phyloP scores from a whole-genome alignment of 2,888 invertebrate genomes.

The Ametastegia equiseti region DNA sequence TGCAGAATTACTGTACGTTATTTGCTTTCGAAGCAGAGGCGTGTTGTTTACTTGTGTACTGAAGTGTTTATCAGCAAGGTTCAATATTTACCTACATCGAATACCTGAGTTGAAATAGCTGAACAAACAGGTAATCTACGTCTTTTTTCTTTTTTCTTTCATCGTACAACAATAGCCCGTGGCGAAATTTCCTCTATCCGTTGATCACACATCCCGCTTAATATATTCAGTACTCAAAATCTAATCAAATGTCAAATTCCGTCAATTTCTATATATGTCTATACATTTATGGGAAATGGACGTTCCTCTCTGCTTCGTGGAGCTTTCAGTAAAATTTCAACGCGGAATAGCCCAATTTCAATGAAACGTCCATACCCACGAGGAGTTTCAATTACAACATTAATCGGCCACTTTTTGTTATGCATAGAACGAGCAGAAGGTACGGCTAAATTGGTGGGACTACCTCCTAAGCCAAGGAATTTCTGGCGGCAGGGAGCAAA shows the following conservation, averaged over 20 bases:
- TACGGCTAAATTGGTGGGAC: slow-evolving; percentile 41
- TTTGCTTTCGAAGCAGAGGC: neutral
- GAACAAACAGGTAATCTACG: neutral
- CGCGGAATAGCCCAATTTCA: slow-evolving; percentile 6
- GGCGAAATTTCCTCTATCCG: too few species aligned
- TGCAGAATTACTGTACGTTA: slow-evolving; percentile 2
- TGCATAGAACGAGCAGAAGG: slow-evolving; percentile 28
- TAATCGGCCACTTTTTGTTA: slow-evolving; percentile 46
- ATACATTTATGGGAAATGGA: neutral
- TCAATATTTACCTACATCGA: slow-evolving; percentile 27
- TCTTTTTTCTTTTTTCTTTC: neutral
- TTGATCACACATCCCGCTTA: neutral
- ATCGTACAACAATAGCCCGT: neutral
- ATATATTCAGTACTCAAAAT: neutral
- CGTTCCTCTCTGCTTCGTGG: neutral
- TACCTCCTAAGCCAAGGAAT: slow-evolving; percentile 55
- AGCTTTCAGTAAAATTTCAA: neutral
- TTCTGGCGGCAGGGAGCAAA: slow-evolving; percentile 66
- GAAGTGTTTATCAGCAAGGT: slow-evolving; percentile 27
- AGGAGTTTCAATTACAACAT: slow-evolving; percentile 43
- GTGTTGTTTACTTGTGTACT: slow-evolving; percentile 28
- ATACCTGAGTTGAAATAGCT: slow-evolving; percentile 29
- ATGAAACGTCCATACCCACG: slow-evolving; percentile 32
- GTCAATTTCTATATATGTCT: neutral
- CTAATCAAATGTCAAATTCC: neutral